A percentile compares a stretch with the other conserved stretches of the same genome.
Conservation (phyloP, 2,113 vertebrate genomes). For the Regulus satrapa region DNA sequence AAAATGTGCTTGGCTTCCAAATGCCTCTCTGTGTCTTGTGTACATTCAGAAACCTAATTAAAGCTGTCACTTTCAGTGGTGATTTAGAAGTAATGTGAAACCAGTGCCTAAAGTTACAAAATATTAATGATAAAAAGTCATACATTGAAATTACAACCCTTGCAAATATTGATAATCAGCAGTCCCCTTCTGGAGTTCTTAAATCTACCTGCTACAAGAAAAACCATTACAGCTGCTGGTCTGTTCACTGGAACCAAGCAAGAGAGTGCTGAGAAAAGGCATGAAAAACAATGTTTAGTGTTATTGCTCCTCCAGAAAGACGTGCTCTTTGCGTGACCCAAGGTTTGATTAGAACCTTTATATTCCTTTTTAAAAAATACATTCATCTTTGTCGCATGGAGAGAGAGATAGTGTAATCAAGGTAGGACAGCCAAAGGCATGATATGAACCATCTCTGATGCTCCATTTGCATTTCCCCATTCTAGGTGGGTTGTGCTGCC, state of each 20-base stretch:
- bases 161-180: background rate
- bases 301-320: background rate
- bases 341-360: background rate
- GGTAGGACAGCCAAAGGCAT: background rate
- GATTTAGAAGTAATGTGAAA: background rate
- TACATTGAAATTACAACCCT: background rate
- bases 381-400: background rate
- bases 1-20: background rate
- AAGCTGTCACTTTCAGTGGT: background rate
- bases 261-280: background rate
- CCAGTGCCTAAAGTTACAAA: background rate
- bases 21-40: background rate
- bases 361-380: background rate
- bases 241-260: background rate
- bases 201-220: background rate
- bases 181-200: background rate
- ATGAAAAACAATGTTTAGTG: background rate
- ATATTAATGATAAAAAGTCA: background rate
- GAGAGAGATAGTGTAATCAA: background rate
- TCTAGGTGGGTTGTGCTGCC: background rate
- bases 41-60: background rate
- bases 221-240: background rate
- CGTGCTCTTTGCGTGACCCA: background rate
- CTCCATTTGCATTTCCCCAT: background rate
- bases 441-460: background rate